These are phyloP conservation scores for Volucella inanis DNA, from an alignment of 2,888 invertebrate species.

Conservation along the genomic window DNA sequence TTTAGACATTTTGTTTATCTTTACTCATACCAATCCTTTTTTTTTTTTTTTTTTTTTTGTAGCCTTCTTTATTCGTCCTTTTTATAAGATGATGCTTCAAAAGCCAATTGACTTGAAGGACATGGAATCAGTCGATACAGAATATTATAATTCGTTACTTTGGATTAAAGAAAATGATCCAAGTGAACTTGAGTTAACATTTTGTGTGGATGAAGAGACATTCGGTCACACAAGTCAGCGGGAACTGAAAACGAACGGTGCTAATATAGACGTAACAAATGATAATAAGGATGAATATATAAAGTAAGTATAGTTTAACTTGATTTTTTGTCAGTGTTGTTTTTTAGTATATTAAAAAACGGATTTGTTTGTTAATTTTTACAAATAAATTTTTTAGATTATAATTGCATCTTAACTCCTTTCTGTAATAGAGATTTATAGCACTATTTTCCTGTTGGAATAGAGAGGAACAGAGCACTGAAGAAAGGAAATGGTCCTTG, in stretches of 20 bases:
- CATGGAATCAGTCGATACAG: conserved; percentile 99
- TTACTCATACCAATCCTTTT: neutral
- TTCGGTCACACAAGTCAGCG: conserved; percentile 97
- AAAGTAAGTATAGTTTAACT: conserved; percentile 85
- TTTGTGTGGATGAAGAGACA: conserved; percentile 98
- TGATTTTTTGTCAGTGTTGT: neutral
- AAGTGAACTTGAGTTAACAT: conserved; percentile 95
- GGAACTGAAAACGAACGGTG: conserved; percentile 95
- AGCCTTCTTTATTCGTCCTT: conserved; percentile 99
- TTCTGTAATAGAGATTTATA: too few species aligned
- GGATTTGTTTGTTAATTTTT: too few species aligned
- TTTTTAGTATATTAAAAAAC: too few species aligned
- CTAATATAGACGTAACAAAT: conserved; percentile 94
- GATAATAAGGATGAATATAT: conserved; percentile 99
- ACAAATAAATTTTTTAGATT: too few species aligned
- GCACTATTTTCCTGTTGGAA: too few species aligned
- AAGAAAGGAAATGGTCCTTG: too few species aligned
- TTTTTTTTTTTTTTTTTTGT: conserved; percentile 77
- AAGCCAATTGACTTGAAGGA: conserved; percentile 97
- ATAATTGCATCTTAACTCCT: too few species aligned
- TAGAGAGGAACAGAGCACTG: too few species aligned
- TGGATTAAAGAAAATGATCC: conserved; percentile 95
- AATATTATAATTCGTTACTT: conserved; percentile 98
- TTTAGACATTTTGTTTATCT: neutral
- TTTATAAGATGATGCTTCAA: conserved; percentile 99